Conservation (phyloP, 2,113 vertebrate species). For the Takifugu bimaculatus region DNA sequence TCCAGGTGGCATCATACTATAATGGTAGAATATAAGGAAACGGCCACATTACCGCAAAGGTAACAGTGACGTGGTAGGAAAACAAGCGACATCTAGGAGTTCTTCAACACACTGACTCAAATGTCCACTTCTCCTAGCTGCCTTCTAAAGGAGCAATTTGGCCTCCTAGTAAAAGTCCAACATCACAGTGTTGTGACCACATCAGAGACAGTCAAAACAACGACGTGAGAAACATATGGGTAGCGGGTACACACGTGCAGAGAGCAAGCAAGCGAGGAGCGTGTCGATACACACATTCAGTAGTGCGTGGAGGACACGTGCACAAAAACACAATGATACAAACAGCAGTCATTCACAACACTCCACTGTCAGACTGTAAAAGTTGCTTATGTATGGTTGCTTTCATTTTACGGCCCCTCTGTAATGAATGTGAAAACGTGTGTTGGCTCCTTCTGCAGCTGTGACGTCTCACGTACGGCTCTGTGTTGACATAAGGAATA, state of each 20-base stretch:
- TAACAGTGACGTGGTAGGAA: too few relatives aligned
- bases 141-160: slow-evolving; percentile 52
- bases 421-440: slow-evolving; percentile 7
- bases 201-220: slow-evolving; percentile 39
- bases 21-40: too few relatives aligned
- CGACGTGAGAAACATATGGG: slow-evolving; percentile 36
- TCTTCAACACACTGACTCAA: slow-evolving; percentile 10
- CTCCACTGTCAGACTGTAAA: slow-evolving; percentile 43
- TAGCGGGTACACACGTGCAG: not conserved
- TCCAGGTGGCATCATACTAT: too few relatives aligned
- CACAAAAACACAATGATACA: slow-evolving; percentile 25
- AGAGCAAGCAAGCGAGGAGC: not conserved
- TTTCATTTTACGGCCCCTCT: slow-evolving; percentile 39
- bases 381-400: slow-evolving; percentile 67
- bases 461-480: slow-evolving; percentile 70
- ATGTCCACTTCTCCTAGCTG: slow-evolving; percentile 43
- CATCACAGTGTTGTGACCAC: slow-evolving; percentile 49
- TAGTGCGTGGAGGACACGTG: slow-evolving; percentile 6
- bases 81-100: not conserved
- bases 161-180: slow-evolving; percentile 44
- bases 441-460: slow-evolving; percentile 56
- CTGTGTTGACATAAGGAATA: slow-evolving; percentile 72
- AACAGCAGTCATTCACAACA: slow-evolving; percentile 37
- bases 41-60: too few relatives aligned
- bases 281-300: slow-evolving; percentile 5